Conservation (phyloP, 2,797 vertebrate species). For the Rhincodon typus region DNA sequence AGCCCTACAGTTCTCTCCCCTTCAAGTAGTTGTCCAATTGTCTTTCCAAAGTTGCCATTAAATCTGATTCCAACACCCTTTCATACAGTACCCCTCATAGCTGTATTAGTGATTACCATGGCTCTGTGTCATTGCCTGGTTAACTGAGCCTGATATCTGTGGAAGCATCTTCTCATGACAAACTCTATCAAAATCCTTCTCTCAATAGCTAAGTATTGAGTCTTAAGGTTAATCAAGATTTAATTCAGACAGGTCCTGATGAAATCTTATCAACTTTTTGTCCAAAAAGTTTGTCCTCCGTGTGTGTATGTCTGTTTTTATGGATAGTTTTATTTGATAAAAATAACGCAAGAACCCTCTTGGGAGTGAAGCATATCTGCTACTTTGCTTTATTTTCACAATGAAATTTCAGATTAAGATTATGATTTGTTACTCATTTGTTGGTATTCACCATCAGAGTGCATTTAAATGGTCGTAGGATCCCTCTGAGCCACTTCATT, state of each 20-base stretch:
- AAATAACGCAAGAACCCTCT: neutral
- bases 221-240: neutral
- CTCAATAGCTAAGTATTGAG: neutral
- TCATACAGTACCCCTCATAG: neutral
- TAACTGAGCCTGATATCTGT: neutral
- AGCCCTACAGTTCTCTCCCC: neutral
- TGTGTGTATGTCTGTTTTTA: neutral
- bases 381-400: neutral
- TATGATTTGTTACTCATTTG: neutral
- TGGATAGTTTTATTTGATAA: neutral
- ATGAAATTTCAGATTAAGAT: neutral
- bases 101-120: neutral
- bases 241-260: neutral
- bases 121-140: neutral
- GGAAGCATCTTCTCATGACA: neutral
- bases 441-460: neutral
- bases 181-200: neutral
- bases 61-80: neutral
- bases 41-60: neutral
- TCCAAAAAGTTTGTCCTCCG: neutral
- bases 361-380: neutral
- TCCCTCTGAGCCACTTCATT: neutral
- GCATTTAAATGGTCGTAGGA: neutral
- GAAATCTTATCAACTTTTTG: neutral
- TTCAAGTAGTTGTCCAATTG: neutral